A percentile compares a stretch with the other conserved stretches of the same genome.
These are phyloP conservation scores for Gerris lacustris DNA, from an alignment of 2,888 invertebrate genomes.

Conservation along the genomic window DNA sequence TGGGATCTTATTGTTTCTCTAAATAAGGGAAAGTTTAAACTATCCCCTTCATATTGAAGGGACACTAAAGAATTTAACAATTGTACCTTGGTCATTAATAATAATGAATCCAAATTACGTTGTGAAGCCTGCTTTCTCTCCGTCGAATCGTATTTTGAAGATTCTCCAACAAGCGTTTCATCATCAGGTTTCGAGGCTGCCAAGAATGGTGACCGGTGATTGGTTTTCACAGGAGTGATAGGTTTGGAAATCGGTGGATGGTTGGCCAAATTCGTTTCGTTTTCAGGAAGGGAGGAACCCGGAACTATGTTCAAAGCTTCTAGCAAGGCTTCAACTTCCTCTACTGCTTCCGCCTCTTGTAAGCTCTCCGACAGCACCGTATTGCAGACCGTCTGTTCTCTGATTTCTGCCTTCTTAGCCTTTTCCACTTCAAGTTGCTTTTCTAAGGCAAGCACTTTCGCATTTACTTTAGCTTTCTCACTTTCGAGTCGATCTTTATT, in stretches of 20 bases:
- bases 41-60: background rate
- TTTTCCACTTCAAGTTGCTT: background rate
- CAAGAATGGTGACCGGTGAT: background rate
- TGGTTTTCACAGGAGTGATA: background rate
- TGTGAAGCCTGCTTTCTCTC: background rate
- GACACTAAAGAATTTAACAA: background rate
- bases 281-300: background rate
- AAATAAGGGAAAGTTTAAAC: background rate
- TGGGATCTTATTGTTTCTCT: background rate
- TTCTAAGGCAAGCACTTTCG: background rate
- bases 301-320: background rate
- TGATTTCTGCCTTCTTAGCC: background rate
- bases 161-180: background rate
- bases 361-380: background rate
- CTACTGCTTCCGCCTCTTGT: background rate
- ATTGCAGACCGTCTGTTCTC: background rate
- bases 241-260: background rate
- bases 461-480: background rate
- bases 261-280: background rate
- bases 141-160: background rate
- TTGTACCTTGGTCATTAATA: background rate
- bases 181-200: background rate
- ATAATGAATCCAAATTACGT: background rate
- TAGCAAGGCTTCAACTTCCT: background rate
- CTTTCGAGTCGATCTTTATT: background rate